Conservation (phyloP, 1,140 invertebrate species). For the Eumeta japonica region DNA sequence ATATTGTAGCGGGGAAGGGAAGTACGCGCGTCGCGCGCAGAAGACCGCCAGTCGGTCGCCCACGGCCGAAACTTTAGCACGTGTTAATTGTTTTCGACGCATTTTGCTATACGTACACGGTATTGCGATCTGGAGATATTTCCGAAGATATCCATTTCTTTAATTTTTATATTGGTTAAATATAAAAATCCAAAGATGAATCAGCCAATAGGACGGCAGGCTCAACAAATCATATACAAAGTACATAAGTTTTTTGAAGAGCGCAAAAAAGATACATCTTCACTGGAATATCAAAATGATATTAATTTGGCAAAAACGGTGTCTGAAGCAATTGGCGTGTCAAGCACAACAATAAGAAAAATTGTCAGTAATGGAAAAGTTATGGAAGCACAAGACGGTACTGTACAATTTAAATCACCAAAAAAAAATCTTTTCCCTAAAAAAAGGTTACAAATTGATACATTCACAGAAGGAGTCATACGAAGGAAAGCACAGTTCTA, state of each 20-base stretch:
- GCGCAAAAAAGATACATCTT: not conserved
- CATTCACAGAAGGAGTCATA: slow-evolving; percentile 3
- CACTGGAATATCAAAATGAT: slow-evolving; percentile 3
- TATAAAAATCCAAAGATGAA: not conserved
- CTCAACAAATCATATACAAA: not conserved
- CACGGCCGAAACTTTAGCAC: no score
- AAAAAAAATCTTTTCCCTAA: slow-evolving; percentile 2
- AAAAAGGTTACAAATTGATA: slow-evolving; percentile 5
- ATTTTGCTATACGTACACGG: no score
- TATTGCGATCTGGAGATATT: no score
- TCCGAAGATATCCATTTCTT: no score
- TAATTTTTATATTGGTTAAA: no score
- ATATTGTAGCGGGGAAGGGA: no score
- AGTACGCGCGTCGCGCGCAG: no score
- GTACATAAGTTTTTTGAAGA: slow-evolving; percentile 2
- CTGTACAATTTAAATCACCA: slow-evolving; percentile 5
- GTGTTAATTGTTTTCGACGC: no score
- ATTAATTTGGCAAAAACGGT: slow-evolving; percentile 4
- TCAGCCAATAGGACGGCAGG: not conserved
- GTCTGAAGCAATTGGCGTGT: slow-evolving; percentile 1
- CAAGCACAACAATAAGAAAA: not conserved
- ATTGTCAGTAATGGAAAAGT: not conserved
- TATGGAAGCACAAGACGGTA: slow-evolving; percentile 2
- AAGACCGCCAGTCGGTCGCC: no score
- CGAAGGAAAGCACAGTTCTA: slow-evolving; percentile 4